Evolutionary conservation across 2,113 vertebrate species (phyloP), one percentile per base, ranked within the genome.

Genomic region (Microcebus murinus): DNA sequence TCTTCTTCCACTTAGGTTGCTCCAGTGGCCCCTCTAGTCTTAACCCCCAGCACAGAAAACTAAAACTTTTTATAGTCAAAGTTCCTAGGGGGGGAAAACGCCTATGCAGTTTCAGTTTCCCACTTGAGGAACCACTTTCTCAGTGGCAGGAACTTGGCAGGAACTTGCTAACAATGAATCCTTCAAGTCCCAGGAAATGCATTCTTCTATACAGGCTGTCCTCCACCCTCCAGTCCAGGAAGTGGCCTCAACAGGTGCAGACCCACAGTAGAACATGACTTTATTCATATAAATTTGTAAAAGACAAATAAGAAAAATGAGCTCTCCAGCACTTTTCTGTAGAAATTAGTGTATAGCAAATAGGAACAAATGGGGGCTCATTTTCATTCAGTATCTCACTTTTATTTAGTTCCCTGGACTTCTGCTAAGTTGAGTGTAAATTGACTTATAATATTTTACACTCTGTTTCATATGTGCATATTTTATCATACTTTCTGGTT

Each of bases 31-130:
- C 4, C 25, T 73, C 23, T 55, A 20, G 17, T 70, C 21, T 74
- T n/a, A 67, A 11, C 1, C 5, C 18, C 42, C 12, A 34, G 65
- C 42, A 79, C 3, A 77, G 57, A 59, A 2, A 25, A 45, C 63
- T 70, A 36, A 61, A 31, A 23, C 23, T 21, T 83, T 34, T 23
- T 45, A 4, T 59, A 27, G 29, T n/a, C 59, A 27, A 29, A 76
- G 76, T 55, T 80, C 73, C 29, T 15, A 14, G 36, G 11, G 21
- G 2, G 3, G 45, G 80, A 61, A 81, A 88, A 20, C 50, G 39
- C 21, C 80, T 55, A 0, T 27, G 91, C 39, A 73, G 81, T 95
- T 97, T 97, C 63, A 2, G 81, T 96, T 97, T 97, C 86, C 91
- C 63, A 25, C 12, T 42, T 15, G 18, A 89, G 36, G 25, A 55